Conservation (phyloP, 2,113 vertebrate genomes). For the Archocentrus centrarchus region DNA sequence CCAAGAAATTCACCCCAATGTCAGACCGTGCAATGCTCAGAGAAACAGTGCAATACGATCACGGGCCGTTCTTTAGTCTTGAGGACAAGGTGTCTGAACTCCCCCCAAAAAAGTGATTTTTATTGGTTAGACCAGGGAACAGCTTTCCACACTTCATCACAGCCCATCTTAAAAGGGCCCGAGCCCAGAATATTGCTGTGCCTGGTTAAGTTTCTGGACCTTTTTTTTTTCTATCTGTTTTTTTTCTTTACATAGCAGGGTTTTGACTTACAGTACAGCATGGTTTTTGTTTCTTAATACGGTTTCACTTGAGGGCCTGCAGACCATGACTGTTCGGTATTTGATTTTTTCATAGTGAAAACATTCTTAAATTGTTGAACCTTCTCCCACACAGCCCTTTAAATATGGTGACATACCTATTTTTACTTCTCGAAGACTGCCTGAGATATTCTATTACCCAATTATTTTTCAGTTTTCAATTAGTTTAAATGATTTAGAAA, state of each 20-base stretch:
- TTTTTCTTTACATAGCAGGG: background rate
- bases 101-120: background rate
- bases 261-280: background rate
- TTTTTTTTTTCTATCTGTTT: background rate
- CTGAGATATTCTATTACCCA: background rate
- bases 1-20: background rate
- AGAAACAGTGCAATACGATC: background rate
- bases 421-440: too few relatives aligned
- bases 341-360: background rate
- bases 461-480: background rate
- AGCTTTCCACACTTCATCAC: background rate
- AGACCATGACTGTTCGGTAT: background rate
- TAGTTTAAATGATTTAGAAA: background rate
- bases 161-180: background rate
- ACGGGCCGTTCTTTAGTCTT: background rate
- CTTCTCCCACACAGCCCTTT: too few relatives aligned
- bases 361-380: background rate
- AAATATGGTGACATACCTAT: too few relatives aligned
- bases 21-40: background rate
- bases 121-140: background rate
- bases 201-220: background rate
- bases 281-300: background rate
- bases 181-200: background rate
- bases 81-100: too few relatives aligned
- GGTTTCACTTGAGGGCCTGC: background rate